Base-by-base conservation (phyloP, 2,797 vertebrate genomes). In the Acropternis orthonyx region DNA sequence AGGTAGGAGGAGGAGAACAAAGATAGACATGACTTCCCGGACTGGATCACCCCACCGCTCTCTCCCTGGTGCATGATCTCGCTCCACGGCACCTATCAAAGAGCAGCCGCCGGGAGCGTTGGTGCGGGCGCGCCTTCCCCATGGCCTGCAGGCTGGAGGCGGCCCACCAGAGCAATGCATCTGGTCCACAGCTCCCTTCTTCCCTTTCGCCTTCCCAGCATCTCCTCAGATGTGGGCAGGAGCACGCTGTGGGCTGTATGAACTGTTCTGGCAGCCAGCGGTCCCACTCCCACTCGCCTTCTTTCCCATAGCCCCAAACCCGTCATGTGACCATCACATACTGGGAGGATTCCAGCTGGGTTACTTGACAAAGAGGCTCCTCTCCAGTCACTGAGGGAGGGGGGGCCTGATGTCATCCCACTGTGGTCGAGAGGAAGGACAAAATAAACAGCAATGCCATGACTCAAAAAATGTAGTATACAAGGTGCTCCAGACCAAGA, bases 141-240 rank as follows among this genome's bases (percentile, higher is more conserved):
- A 12, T 65, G 93, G 94, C 94, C 95, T 61, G 91, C 89, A 34
- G 96, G 96, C 94, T 95, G 95, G 78, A 77, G 82, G 23, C 95
- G 8, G 95, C 95, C 91, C 90, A 93, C 85, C 51, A 26, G 95
- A 22, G 95, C 90, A 62, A 79, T 3, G 67, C 92, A 90, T 95
- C 94, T 95, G 92, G 16, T 92, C 92, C 19, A 3, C 80, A 52
- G 89, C 83, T 95, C 94, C 77, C 93, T 95, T 54, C 90, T 89
- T 52, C 65, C 78, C 14, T 2, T 84, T 93, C 44, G 2, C 93
- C 95, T 93, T 89, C 96, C 93, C 48, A 4, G 3, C 67, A 66
- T 88, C 90, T 93, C 90, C 94, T 97, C 95, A 97, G 96, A 97
- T 97, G 96, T 97, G 96, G 96, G 94, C 92, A 96, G 90, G 19